phyloP scores from a whole-genome alignment of 2,113 vertebrate species.

The Hemichromis elongatus region DNA sequence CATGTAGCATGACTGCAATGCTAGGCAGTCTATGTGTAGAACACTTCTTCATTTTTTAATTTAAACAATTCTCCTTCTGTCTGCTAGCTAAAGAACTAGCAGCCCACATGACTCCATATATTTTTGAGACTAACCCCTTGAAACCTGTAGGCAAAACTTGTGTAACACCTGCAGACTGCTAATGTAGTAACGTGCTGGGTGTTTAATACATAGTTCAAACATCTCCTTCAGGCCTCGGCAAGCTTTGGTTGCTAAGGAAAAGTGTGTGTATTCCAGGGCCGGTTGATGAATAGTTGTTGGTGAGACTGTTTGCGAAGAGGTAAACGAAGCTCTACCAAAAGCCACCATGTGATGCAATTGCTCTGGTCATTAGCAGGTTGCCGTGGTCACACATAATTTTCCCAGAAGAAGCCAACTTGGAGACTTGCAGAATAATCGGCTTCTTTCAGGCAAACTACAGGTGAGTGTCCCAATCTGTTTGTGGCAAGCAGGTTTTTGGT shows the following conservation, averaged over 20 bases:
- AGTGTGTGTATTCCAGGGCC: background rate
- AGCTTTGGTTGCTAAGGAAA: background rate
- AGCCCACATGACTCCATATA: background rate
- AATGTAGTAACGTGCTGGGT: background rate
- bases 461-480: background rate
- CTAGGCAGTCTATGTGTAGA: background rate
- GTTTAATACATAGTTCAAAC: background rate
- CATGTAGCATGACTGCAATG: background rate
- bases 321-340: fast-evolving
- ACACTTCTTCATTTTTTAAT: background rate
- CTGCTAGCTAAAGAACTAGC: too few relatives aligned
- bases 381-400: background rate
- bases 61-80: background rate
- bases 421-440: background rate
- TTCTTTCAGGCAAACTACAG: too few relatives aligned
- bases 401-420: fast-evolving
- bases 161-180: background rate
- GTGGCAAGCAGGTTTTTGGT: background rate
- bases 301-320: background rate
- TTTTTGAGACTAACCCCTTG: fast-evolving
- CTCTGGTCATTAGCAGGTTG: background rate
- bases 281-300: background rate
- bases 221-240: background rate
- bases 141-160: background rate
- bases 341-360: background rate